Base-by-base conservation (phyloP, 2,113 vertebrate species). In the Misgurnus mizolepis region DNA sequence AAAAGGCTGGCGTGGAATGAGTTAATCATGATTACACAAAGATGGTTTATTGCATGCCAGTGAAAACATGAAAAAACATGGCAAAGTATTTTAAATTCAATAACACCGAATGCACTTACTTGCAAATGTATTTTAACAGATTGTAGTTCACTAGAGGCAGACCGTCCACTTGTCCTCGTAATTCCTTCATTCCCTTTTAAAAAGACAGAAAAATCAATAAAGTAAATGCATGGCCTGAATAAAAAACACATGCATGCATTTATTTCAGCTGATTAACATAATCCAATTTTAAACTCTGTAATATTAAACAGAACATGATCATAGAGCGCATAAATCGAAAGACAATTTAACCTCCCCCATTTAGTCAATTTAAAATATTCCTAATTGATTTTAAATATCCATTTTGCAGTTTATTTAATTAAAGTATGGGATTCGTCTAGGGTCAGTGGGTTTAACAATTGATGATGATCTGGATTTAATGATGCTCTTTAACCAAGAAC, bases 81-180 rank as follows among this genome's bases (percentile, higher is more conserved):
- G 1, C 17, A 56, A 5, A 56, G 15, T 7, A 58, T 18, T 18
- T 56, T 11, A 10, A 56, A 72, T 40, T 10, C 0, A 62, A 75
- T 14, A 9, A 22, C 40, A 41, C 2, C 18, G 4, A 39, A 53
- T 9, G 5, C 73, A 64, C 73, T 45, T 93, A 99, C 98, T 97
- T 97, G 93, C 97, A 99, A 85, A 98, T 98, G 80, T 99, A 99
- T 88, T 96, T 95, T 76, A 99, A 93, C 60, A 99, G 93, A 86
- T 98, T 99, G 86, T 95, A 98, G 91, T 99, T 99, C 79, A 97
- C 97, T 73, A 88, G 89, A 78, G 98, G 97, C 88, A 99, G 91
- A 89, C 91, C 92, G 89, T 96, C 95, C 49, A 99, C 95, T 77
- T 96, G 96, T 84, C 92, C 94, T 70, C 87, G 90, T 86, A 99